Percentiles rank a stretch among this genome's conserved stretches.
These are phyloP conservation scores for Glaucomys volans DNA, from an alignment of 2,113 vertebrate genomes.

Conservation along the genomic window DNA sequence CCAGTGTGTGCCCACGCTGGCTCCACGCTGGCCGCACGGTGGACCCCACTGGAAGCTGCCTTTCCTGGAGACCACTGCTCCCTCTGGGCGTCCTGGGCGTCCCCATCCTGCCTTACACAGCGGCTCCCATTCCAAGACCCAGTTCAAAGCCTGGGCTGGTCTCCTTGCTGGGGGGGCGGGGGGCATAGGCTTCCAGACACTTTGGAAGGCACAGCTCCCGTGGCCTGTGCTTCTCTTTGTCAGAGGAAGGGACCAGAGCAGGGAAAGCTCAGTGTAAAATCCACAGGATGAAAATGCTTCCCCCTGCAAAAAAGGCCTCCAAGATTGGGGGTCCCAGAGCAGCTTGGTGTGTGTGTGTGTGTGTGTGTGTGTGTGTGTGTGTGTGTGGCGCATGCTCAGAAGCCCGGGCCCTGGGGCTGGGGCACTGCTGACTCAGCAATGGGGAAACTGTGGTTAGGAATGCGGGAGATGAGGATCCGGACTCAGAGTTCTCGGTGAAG, in stretches of 20 bases:
- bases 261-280: background rate
- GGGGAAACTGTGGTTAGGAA: background rate
- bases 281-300: too few species aligned
- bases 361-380: too few species aligned
- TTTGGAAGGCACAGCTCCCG: rapidly evolving
- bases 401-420: background rate
- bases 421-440: background rate
- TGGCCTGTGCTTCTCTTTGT: background rate
- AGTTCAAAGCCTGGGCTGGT: rapidly evolving
- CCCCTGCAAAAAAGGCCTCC: background rate
- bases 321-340: background rate
- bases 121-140: rapidly evolving
- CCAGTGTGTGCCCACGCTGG: rapidly evolving
- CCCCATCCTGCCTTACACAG: rapidly evolving
- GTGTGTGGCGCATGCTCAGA: too few species aligned
- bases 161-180: background rate
- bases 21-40: rapidly evolving
- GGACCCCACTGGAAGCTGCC: background rate
- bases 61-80: rapidly evolving
- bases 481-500: background rate
- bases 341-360: too few species aligned
- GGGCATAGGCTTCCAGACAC: background rate
- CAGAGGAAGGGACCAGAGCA: too few species aligned
- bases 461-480: rapidly evolving
- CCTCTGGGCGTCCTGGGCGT: background rate